Evolutionary conservation across 1,140 invertebrate species (phyloP), one percentile per base, ranked within the genome.

Genomic region (Portunus trituberculatus): DNA sequence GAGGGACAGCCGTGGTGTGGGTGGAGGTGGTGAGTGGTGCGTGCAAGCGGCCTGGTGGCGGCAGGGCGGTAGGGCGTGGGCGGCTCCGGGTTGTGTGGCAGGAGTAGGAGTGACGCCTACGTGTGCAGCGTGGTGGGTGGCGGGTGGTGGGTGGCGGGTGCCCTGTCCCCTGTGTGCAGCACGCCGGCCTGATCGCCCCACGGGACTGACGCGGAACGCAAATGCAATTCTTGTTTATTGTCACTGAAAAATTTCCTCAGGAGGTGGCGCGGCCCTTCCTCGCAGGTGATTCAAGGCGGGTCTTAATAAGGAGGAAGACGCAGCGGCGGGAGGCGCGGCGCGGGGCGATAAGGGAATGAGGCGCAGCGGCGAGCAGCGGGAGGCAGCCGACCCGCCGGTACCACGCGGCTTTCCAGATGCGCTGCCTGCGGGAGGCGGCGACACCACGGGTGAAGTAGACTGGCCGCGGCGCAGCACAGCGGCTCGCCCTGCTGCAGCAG

Each of bases 381-480:
- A 25, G 92, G 76, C 25, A 32, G 92, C 28, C 39, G 92, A 4
- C 45, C 67, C 39, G 91, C 29, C 31, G 76, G 10, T 82, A 76
- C 67, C 93, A 94, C 59, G 93, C 84, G 28, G 93, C 83, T 88
- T 67, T 89, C 29, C 28, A n/a, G 86, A 88, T 89, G 93, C 28
- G 93, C 25, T 89, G 93, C 28, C 93, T 88, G 93, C 93, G 93
- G 93, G 93, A 32, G 93, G 52, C 48, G 45, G 31, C 39, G 45
- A 7, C 48, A 25, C 39, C 48, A 39, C 10, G 4, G 48, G n/a
- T 0, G 28, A n/a, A 48, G 0, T 4, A 8, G 90, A 7, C 28
- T 4, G 28, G 48, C 28, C 67, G n/a, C 31, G 48, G 31, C 48
- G 28, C n/a, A 29, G 90, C 52, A 25, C 28, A 76, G 90, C 45